A percentile compares a stretch with the other conserved stretches of the same genome.
Evolutionary conservation across 2,888 invertebrate genomes (phyloP).

Genomic region (Allophyes oxyacanthae): DNA sequence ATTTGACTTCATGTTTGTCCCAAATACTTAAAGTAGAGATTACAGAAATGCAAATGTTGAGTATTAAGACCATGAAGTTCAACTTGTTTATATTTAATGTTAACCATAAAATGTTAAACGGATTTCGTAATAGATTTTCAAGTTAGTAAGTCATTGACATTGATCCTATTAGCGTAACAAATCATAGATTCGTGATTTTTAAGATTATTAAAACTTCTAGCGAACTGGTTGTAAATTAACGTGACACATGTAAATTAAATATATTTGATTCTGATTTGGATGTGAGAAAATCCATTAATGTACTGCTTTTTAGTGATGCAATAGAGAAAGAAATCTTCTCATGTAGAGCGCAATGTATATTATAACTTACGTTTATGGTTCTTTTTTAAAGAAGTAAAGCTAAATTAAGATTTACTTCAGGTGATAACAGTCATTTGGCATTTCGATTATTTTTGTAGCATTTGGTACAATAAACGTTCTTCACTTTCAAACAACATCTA

Average conservation of each 20-base stretch:
- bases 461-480: too few species aligned
- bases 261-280: constrained; percentile 13
- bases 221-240: constrained; percentile 26
- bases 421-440: too few species aligned
- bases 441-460: too few species aligned
- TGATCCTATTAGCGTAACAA: constrained; percentile 57
- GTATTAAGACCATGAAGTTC: constrained; percentile 48
- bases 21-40: constrained; percentile 43
- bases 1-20: constrained; percentile 42
- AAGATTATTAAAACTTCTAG: constrained; percentile 29
- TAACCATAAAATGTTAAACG: constrained; percentile 46
- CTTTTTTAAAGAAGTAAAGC: too few species aligned
- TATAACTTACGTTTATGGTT: too few species aligned
- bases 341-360: too few species aligned
- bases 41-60: constrained; percentile 52
- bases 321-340: too few species aligned
- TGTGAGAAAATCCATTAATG: constrained; percentile 16
- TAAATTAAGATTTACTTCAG: too few species aligned
- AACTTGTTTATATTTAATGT: constrained; percentile 36
- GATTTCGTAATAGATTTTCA: constrained; percentile 48
- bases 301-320: constrained; percentile 2
- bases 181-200: constrained; percentile 38
- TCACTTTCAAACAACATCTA: neutral
- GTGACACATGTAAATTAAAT: constrained; percentile 30
- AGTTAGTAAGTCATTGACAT: constrained; percentile 39